These are phyloP conservation scores for Mionectes macconnelli DNA, from an alignment of 2,113 vertebrate genomes.

Conservation along the genomic window DNA sequence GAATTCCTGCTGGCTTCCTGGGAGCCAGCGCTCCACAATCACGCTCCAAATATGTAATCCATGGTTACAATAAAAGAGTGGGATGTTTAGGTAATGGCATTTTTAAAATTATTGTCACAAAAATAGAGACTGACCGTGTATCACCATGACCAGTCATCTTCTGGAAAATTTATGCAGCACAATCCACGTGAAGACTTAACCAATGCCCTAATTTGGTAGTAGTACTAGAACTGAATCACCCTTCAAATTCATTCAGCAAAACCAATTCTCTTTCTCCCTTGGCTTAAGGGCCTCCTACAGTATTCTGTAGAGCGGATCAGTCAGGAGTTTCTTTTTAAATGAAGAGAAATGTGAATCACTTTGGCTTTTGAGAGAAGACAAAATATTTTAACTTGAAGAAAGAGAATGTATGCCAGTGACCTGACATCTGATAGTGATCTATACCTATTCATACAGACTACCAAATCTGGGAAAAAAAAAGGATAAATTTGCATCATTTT, in stretches of 20 bases:
- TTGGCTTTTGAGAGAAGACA: conserved; percentile 28
- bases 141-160: neutral
- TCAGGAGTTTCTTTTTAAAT: neutral
- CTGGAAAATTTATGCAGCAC: neutral
- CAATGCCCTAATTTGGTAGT: neutral
- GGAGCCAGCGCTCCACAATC: neutral
- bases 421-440: conserved; percentile 9
- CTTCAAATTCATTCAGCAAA: neutral
- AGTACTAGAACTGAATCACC: neutral
- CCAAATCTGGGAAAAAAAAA: neutral
- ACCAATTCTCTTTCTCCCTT: neutral
- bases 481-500: conserved; percentile 13
- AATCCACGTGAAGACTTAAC: neutral
- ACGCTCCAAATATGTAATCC: neutral
- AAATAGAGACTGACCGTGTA: neutral
- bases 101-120: neutral
- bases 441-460: neutral
- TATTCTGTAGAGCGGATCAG: neutral
- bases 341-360: neutral
- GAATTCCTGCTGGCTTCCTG: neutral
- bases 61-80: neutral
- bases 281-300: neutral
- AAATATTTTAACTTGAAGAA: conserved; percentile 42
- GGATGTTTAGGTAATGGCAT: neutral
- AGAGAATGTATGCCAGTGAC: conserved; percentile 22